Base-by-base conservation (phyloP, 2,797 vertebrate genomes). In the Pagetopsis macropterus region DNA sequence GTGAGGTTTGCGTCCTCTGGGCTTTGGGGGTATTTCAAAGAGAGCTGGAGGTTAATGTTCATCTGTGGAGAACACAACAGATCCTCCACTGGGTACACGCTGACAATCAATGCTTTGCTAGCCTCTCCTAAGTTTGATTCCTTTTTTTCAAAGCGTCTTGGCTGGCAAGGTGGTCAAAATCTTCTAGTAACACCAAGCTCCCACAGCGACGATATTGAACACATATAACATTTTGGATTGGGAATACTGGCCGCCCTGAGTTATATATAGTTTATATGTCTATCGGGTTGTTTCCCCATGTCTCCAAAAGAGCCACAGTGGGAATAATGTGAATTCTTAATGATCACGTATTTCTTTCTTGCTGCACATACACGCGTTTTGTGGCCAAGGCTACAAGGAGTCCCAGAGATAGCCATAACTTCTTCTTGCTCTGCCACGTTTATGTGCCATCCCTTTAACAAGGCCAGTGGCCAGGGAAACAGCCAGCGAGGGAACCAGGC, bases 361-460 rank as follows among this genome's bases (percentile, higher is more conserved):
- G 40, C 52, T 55, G 69, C 71, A 58, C 67, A 74, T 37, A 37
- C 40, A 70, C 73, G 72, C 60, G 65, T 73, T 81, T 74, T 69
- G 70, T 68, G 21, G 62, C 41, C 52, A 48, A 49, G 13, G 62
- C 74, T 74, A 76, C 77, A 75, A 84, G 70, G 64, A 66, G 14
- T 50, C 52, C 59, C 54, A 70, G 23, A 51, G 27, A 69, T 72
- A 44, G 70, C 79, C 66, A 72, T 88, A 90, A 88, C 72, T 79
- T 87, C 73, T 58, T 59, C 67, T 37, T 37, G 33, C 64, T 51
- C 65, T 74, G 54, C 76, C 67, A 75, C 79, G 66, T 90, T 91
- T 87, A 86, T 87, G 83, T 83, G 87, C 73, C 76, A 65, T 86
- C 65, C 73, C 71, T 82, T 80, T 85, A 90, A 91, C 78, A 86